Conservation (phyloP, 2,888 invertebrate genomes). For the Tetramorium bicarinatum region DNA sequence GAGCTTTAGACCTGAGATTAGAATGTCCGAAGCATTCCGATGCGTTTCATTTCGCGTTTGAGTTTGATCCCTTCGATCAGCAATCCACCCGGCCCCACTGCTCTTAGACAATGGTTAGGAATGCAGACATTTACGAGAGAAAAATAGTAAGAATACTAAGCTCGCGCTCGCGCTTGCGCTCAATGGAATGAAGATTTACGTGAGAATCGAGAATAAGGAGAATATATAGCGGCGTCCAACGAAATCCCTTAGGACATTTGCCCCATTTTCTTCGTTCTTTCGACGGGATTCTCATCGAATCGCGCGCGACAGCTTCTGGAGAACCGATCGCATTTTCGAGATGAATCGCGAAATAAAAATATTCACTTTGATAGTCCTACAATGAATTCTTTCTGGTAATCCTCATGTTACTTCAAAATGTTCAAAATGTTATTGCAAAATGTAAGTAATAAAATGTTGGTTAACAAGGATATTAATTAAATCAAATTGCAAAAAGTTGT, state of each 20-base stretch:
- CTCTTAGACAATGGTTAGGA: not conserved
- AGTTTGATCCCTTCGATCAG: slow-evolving; percentile 35
- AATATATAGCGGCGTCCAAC: slow-evolving; percentile 2
- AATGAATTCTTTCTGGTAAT: not conserved
- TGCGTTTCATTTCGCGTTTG: slow-evolving; percentile 31
- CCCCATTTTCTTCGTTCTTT: slow-evolving; percentile 36
- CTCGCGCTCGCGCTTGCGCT: no score
- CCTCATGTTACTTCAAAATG: not conserved
- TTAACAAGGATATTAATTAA: slow-evolving; percentile 14
- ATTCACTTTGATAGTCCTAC: not conserved
- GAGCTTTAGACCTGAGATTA: slow-evolving; percentile 22
- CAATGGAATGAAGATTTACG: slow-evolving; percentile 41
- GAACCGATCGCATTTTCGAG: slow-evolving; percentile 1
- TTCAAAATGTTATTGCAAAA: no score
- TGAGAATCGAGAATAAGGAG: slow-evolving; percentile 34
- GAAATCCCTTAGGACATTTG: slow-evolving; percentile 28
- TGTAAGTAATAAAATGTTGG: no score
- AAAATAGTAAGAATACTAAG: not conserved
- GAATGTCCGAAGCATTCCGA: slow-evolving; percentile 29
- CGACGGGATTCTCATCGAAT: slow-evolving; percentile 24
- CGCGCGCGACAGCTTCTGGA: slow-evolving; percentile 11
- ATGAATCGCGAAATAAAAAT: not conserved
- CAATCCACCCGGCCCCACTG: no score
- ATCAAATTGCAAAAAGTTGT: not conserved
- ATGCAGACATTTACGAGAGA: slow-evolving; percentile 26